Conservation (phyloP, 1,140 invertebrate species). For the Eupeodes corollae region DNA sequence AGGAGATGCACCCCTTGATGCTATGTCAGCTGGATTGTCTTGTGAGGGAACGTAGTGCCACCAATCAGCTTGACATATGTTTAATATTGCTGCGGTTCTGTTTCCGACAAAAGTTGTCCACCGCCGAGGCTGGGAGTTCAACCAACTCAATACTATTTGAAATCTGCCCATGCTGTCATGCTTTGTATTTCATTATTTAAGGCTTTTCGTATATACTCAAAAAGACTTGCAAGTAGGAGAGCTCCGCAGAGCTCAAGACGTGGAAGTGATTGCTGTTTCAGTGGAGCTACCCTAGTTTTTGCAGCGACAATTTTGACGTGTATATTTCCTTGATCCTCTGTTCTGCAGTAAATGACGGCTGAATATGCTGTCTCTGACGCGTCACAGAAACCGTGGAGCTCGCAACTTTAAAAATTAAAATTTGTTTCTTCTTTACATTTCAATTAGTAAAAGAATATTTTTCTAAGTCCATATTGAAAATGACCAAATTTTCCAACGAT, state of each 20-base stretch:
- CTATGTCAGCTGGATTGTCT: slow-evolving; percentile 25
- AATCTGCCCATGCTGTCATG: slow-evolving; percentile 34
- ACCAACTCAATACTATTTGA: slow-evolving; percentile 31
- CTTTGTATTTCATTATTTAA: slow-evolving; percentile 12
- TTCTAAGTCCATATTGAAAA: too few species aligned
- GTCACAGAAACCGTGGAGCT: slow-evolving; percentile 29
- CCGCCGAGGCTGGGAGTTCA: slow-evolving; percentile 14
- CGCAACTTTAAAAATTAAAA: too few species aligned
- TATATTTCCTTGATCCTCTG: neutral
- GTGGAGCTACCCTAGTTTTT: too few species aligned
- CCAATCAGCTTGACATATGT: too few species aligned
- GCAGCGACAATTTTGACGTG: neutral
- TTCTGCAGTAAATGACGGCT: neutral
- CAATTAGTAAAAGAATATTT: too few species aligned
- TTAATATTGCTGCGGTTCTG: slow-evolving; percentile 22
- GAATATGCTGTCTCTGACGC: slow-evolving; percentile 16
- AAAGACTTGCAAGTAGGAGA: slow-evolving; percentile 7
- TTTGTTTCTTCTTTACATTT: too few species aligned
- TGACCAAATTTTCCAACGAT: too few species aligned
- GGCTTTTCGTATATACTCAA: slow-evolving; percentile 1
- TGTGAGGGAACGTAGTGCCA: slow-evolving; percentile 16
- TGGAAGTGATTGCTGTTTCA: slow-evolving; percentile 16
- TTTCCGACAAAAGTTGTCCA: too few species aligned
- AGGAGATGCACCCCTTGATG: too few species aligned
- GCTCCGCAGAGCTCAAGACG: slow-evolving; percentile 19